Evolutionary conservation across 2,888 invertebrate genomes (phyloP), one percentile per base, ranked within the genome.

Genomic region (Orgyia antiqua): DNA sequence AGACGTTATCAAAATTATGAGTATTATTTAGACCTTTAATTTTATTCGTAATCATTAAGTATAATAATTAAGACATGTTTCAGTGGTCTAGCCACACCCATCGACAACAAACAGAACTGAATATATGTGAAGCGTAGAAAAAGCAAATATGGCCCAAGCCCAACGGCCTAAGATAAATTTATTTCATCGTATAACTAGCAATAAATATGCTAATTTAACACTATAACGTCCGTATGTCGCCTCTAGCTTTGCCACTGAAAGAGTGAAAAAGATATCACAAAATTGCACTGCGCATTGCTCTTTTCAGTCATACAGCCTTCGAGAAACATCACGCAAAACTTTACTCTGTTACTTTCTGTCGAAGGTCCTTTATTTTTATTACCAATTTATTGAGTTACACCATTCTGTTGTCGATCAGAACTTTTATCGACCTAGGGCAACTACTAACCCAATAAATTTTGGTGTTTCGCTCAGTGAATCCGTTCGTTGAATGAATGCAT

Each of bases 381-480:
- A 50, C 51, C 51, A 45, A 70, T 70, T 68, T 61, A 58, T 60
- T 55, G 69, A 79, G 68, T 71, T 82, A 80, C 73, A 74, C 48
- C 75, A 45, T 83, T 83, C 58, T 65, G 60, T 51, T 57, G 58
- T 61, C 54, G 65, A 54, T 52, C 43, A 54, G 58, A 68, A 76
- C 74, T 82, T 84, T 84, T 86, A 86, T 86, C 86, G 86, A 86
- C 84, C 86, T 83, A 79, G 72, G 74, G 83, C 75, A 73, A 84
- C 86, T 86, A 84, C 83, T 86, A 86, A 86, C 84, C 86, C 65
- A 86, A 86, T 86, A 86, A 86, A 86, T 86, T 86, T 84, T 63
- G 82, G 84, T 82, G 84, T 83, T 84, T 84, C 84, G 79, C 74
- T 80, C 78, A 82, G 72, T 79, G 83, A 76, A 79, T 82, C 79